These are phyloP conservation scores for Xiphorhynchus elegans DNA, from an alignment of 2,113 vertebrate genomes.

Conservation along the genomic window DNA sequence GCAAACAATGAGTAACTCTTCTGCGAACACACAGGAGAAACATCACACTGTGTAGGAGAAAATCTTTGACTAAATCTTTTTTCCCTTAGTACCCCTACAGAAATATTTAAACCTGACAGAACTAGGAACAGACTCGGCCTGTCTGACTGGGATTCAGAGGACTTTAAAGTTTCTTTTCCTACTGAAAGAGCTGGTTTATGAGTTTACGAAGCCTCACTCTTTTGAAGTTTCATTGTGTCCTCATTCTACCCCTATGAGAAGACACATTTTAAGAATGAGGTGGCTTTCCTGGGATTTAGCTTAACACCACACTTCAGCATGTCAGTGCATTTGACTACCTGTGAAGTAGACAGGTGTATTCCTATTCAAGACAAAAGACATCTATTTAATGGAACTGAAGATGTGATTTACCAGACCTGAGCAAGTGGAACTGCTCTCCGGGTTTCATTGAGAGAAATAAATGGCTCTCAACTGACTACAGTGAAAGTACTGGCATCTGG, in stretches of 20 bases:
- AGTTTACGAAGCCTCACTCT: not conserved
- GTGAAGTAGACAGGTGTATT: not conserved
- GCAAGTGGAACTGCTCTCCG: not conserved
- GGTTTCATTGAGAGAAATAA: not conserved
- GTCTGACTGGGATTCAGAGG: not conserved
- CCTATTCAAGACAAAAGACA: not conserved
- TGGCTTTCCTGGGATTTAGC: not conserved
- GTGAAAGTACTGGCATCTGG: not conserved
- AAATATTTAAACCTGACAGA: not conserved
- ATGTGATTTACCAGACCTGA: not conserved
- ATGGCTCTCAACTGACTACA: not conserved
- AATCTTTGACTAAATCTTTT: not conserved
- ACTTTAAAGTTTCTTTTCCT: not conserved
- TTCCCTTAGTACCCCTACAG: not conserved
- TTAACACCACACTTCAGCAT: not conserved
- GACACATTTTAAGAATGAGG: not conserved
- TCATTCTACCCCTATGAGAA: not conserved
- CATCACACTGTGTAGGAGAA: not conserved
- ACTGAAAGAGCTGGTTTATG: not conserved
- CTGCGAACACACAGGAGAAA: not conserved
- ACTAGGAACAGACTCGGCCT: not conserved
- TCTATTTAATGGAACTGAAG: not conserved
- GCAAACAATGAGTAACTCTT: not conserved
- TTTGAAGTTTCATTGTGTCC: not conserved
- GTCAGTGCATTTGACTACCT: not conserved